These are phyloP conservation scores for Hyposoter dolosus DNA, from an alignment of 2,888 invertebrate genomes.

Conservation along the genomic window DNA sequence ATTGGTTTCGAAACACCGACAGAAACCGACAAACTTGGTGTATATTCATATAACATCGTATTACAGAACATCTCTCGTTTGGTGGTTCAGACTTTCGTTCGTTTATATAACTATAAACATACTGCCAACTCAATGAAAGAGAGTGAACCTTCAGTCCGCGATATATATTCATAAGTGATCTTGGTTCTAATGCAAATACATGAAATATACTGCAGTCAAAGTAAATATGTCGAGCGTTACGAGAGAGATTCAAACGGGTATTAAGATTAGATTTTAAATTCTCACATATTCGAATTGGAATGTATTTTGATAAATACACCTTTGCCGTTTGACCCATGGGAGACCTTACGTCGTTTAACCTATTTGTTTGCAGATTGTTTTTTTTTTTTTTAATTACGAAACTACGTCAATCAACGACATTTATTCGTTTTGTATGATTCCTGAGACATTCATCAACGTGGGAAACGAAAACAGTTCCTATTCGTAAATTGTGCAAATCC, in stretches of 20 bases:
- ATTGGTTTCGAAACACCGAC: not conserved
- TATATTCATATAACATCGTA: slow-evolving; percentile 28
- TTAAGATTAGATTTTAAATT: not conserved
- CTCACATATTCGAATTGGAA: slow-evolving; percentile 8
- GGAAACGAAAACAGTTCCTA: not conserved
- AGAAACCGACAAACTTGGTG: slow-evolving; percentile 3
- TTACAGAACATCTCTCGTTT: slow-evolving; percentile 23
- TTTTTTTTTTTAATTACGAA: not conserved
- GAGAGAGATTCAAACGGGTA: slow-evolving; percentile 1
- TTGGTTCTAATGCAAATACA: slow-evolving; percentile 44
- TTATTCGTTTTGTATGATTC: not conserved
- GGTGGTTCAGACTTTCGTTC: not conserved
- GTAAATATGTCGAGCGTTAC: slow-evolving; percentile 30
- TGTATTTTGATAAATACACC: slow-evolving; percentile 20
- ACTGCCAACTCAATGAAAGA: slow-evolving; percentile 18
- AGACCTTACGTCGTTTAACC: not conserved
- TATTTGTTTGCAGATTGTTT: not conserved
- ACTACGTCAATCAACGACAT: not conserved
- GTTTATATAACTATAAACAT: not conserved
- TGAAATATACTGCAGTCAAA: not conserved
- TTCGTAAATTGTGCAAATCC: no score
- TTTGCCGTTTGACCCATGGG: not conserved
- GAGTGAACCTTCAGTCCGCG: not conserved
- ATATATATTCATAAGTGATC: not conserved
- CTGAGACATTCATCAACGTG: not conserved